These are phyloP conservation scores for Dryomyza anilis DNA, from an alignment of 2,888 invertebrate genomes.

Conservation along the genomic window DNA sequence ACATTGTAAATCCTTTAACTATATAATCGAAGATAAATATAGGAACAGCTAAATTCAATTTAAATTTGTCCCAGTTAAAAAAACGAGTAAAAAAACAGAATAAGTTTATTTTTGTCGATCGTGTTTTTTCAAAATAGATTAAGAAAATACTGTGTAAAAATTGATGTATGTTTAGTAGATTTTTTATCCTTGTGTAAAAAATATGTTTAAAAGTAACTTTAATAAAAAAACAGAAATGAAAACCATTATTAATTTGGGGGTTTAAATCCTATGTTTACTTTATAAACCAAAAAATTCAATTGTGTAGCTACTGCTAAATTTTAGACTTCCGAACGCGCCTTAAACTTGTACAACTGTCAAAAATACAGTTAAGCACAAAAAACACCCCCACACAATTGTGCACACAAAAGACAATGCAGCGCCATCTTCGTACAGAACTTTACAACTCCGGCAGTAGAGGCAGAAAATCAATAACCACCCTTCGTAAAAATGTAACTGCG, in stretches of 20 bases:
- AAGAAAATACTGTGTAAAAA: not conserved
- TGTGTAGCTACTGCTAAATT: not conserved
- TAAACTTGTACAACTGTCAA: not conserved
- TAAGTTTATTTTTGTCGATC: no score
- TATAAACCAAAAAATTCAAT: not conserved
- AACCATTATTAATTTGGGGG: not conserved
- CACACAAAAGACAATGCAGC: not conserved
- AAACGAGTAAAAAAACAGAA: not conserved
- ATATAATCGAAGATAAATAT: no score
- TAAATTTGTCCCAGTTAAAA: no score
- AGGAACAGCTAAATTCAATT: no score
- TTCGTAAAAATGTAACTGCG: slow-evolving; percentile 56
- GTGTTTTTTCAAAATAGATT: not conserved
- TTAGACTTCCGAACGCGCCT: not conserved
- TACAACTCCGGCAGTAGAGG: slow-evolving; percentile 22
- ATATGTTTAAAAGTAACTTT: no score
- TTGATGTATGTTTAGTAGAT: not conserved
- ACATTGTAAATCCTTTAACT: no score
- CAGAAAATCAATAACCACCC: slow-evolving; percentile 58
- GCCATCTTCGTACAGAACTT: slow-evolving; percentile 14
- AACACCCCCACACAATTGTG: not conserved
- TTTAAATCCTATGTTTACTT: not conserved
- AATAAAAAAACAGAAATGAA: not conserved
- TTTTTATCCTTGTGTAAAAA: no score
- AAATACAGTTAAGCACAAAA: not conserved